Conservation (phyloP, 64 coral and sea anemone species). For the Acropora yongei region DNA sequence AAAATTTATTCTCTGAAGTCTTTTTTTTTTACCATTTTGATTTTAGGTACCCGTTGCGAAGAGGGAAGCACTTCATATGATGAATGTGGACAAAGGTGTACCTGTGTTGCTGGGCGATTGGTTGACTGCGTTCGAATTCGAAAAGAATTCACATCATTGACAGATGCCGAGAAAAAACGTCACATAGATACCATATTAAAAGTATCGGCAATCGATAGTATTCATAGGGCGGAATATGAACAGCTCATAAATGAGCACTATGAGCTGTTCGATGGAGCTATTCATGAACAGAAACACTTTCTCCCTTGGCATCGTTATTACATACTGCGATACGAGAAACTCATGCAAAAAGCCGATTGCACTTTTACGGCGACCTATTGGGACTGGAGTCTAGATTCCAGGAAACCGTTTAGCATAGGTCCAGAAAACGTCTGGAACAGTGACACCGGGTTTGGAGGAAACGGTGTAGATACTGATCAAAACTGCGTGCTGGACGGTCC, state of each 20-base stretch:
- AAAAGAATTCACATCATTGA: slow-evolving; percentile 65
- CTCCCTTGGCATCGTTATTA: slow-evolving; percentile 76
- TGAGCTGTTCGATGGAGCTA: not conserved
- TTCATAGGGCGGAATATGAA: too few species aligned
- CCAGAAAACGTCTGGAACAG: slow-evolving; percentile 43
- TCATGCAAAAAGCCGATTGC: slow-evolving; percentile 58
- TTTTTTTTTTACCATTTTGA: too few species aligned
- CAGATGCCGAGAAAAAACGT: too few species aligned
- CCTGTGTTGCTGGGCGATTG: not conserved
- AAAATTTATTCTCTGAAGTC: too few species aligned
- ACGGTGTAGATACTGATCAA: not conserved
- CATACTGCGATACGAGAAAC: slow-evolving; percentile 64
- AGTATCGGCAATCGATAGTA: too few species aligned
- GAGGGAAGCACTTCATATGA: slow-evolving; percentile 20
- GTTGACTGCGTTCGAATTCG: slow-evolving; percentile 48
- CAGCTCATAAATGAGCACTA: too few species aligned
- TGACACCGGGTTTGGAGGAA: slow-evolving; percentile 49
- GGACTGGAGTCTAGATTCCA: slow-evolving; percentile 57
- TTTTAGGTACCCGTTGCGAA: not conserved
- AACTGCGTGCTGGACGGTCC: slow-evolving; percentile 57
- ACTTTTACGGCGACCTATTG: slow-evolving; percentile 64
- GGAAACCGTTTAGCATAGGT: not conserved
- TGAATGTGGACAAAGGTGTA: slow-evolving; percentile 62
- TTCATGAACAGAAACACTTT: slow-evolving; percentile 17
- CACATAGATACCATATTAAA: too few species aligned